Conservation (phyloP, 1,140 invertebrate species). For the Hypothenemus hampei region DNA sequence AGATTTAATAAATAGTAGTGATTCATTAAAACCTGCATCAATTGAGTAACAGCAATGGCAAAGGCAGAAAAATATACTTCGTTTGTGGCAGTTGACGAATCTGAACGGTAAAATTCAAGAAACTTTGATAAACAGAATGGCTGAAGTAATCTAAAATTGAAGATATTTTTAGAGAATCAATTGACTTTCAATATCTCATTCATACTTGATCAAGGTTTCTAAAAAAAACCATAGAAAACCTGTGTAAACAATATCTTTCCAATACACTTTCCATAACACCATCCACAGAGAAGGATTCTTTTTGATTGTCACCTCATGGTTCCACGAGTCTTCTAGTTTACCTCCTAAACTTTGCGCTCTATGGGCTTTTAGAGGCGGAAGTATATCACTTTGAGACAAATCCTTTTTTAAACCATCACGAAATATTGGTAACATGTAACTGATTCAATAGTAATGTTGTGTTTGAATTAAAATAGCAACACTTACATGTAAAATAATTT, state of each 20-base stretch:
- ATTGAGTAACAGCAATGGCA: slow-evolving; percentile 63
- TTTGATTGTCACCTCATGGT: slow-evolving; percentile 39
- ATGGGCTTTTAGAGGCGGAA: slow-evolving; percentile 19
- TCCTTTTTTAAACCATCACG: slow-evolving; percentile 14
- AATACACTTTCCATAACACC: slow-evolving; percentile 27
- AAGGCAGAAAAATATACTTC: slow-evolving; percentile 63
- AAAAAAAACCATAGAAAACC: slow-evolving; percentile 22
- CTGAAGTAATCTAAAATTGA: slow-evolving; percentile 6
- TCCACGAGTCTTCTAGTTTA: slow-evolving; percentile 52
- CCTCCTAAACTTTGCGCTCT: slow-evolving; percentile 47
- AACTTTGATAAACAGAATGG: slow-evolving; percentile 22
- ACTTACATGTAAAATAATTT: slow-evolving; percentile 31
- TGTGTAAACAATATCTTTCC: slow-evolving; percentile 22
- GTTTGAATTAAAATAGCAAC: not conserved
- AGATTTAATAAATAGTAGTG: slow-evolving; percentile 73
- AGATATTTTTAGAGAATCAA: not conserved
- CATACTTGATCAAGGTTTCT: slow-evolving; percentile 41
- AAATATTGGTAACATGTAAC: slow-evolving; percentile 39
- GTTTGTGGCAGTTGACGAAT: slow-evolving; percentile 24
- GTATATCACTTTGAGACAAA: slow-evolving; percentile 24
- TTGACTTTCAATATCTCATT: not conserved
- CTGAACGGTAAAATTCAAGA: slow-evolving; percentile 21
- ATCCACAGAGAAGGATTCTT: slow-evolving; percentile 39
- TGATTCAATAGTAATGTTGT: slow-evolving; percentile 36
- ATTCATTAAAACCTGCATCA: slow-evolving; percentile 60